A percentile compares a stretch with the other conserved stretches of the same genome.
Conservation (phyloP, 2,888 invertebrate genomes). For the Horisme vitalbata region DNA sequence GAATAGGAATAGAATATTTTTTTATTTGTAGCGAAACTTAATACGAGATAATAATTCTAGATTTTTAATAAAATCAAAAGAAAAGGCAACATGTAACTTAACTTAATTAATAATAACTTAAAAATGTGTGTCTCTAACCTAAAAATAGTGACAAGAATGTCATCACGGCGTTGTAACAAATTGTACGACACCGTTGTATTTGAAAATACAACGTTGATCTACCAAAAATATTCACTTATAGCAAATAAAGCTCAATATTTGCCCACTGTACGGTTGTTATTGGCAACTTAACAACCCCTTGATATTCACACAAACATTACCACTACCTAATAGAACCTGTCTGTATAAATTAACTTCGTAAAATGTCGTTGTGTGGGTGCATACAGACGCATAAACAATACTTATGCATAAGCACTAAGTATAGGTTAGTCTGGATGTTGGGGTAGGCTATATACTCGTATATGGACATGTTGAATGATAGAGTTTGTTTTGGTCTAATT, state of each 20-base stretch:
- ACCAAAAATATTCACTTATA: no score
- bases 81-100: no score
- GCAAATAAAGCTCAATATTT: not conserved
- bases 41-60: no score
- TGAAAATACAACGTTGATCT: no score
- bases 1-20: no score
- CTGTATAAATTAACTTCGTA: slow-evolving; percentile 58
- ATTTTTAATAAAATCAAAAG: no score
- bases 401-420: slow-evolving; percentile 35
- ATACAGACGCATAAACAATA: slow-evolving; percentile 2
- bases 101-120: no score
- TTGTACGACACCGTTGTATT: no score
- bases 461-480: not conserved
- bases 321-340: slow-evolving; percentile 3
- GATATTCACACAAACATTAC: slow-evolving; percentile 12
- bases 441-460: slow-evolving; percentile 53
- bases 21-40: no score
- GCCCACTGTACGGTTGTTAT: slow-evolving; percentile 7
- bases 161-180: no score
- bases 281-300: slow-evolving; percentile 18
- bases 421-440: slow-evolving; percentile 47
- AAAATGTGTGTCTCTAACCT: no score
- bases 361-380: slow-evolving; percentile 45
- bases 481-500: slow-evolving; percentile 10
- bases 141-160: no score